Percentiles rank a stretch among this genome's conserved stretches.
phyloP scores from a whole-genome alignment of 23 tunicate genomes.

The Ascidia mentula region DNA sequence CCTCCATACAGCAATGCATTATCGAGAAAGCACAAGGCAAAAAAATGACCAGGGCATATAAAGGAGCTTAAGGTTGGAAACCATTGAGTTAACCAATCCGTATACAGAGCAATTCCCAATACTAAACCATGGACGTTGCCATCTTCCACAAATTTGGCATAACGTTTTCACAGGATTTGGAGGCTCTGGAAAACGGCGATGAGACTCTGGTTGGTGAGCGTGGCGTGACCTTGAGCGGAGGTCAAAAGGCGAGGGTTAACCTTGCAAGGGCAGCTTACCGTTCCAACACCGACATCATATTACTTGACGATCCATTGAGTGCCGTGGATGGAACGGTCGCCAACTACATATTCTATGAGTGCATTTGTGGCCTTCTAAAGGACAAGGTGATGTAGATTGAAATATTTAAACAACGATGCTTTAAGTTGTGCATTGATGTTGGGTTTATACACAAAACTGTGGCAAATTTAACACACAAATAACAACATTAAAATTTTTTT shows the following conservation, averaged over 20 bases:
- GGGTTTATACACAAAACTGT: too few relatives aligned
- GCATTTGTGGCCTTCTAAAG: conserved; percentile 67
- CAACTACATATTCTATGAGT: conserved; percentile 50
- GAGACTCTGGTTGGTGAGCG: conserved; percentile 67
- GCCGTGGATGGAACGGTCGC: conserved; percentile 92
- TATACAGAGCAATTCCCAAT: too few relatives aligned
- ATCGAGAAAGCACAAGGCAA: too few relatives aligned
- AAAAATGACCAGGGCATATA: too few relatives aligned
- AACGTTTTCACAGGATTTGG: not conserved
- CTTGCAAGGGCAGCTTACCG: conserved; percentile 86
- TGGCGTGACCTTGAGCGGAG: conserved; percentile 92
- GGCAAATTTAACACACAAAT: too few relatives aligned
- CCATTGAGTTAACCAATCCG: too few relatives aligned
- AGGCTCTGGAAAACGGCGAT: conserved; percentile 45
- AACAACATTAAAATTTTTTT: too few relatives aligned
- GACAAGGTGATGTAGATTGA: conserved; percentile 25
- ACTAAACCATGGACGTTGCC: too few relatives aligned
- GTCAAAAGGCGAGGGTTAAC: conserved; percentile 90
- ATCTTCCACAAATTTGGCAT: not conserved
- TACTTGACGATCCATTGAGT: conserved; percentile 91
- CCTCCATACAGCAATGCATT: too few relatives aligned
- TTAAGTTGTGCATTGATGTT: too few relatives aligned
- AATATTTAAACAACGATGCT: not conserved
- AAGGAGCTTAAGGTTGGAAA: too few relatives aligned
- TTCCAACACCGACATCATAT: conserved; percentile 32